Evolutionary conservation across 2,888 invertebrate genomes (phyloP), one percentile per base, ranked within the genome.

Genomic region (Hypolimnas misippus): DNA sequence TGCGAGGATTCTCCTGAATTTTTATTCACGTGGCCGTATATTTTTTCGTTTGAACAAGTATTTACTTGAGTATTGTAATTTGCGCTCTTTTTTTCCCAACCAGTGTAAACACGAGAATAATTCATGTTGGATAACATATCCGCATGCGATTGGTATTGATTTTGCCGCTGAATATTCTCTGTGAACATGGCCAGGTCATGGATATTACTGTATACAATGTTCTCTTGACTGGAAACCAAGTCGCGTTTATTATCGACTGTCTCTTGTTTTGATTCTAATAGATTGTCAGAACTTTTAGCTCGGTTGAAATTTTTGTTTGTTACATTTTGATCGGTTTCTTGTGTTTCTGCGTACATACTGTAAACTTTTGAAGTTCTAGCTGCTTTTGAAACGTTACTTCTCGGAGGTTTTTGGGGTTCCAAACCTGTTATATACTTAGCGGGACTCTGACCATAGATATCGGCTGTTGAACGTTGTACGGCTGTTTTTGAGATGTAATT

Each of bases 51-150:
- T 16, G 70, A 50, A 25, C 73, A 65, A 3, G 52, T 52, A 62
- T 76, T 74, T 35, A 79, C 70, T 69, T 86, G 87, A 50, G 60
- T 79, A 56, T 76, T 84, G 68, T 91, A 91, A 70, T 87, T 89
- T 21, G 84, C 74, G 66, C 86, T 88, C 65, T 86, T 90, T 38
- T 89, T 89, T 73, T 94, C 94, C 94, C 94, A 94, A 25, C 93
- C 94, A 0, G 93, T 91, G 77, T 94, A 95, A 1, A 94, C 94
- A 61, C 94, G 90, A 3, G 94, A 92, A 78, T 94, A 95, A 70
- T 86, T 84, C 38, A 82, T 69, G 59, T 85, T 86, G 29, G 84
- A 66, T 56, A 81, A 58, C 35, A 82, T 71, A 61, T 90, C 89
- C 33, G 82, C 68, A 65, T 84, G 87, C 3, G 83, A 77, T 71